A percentile compares a stretch with the other conserved stretches of the same genome.
These are phyloP conservation scores for Nerophis ophidion DNA, from an alignment of 2,113 vertebrate genomes.

Conservation along the genomic window DNA sequence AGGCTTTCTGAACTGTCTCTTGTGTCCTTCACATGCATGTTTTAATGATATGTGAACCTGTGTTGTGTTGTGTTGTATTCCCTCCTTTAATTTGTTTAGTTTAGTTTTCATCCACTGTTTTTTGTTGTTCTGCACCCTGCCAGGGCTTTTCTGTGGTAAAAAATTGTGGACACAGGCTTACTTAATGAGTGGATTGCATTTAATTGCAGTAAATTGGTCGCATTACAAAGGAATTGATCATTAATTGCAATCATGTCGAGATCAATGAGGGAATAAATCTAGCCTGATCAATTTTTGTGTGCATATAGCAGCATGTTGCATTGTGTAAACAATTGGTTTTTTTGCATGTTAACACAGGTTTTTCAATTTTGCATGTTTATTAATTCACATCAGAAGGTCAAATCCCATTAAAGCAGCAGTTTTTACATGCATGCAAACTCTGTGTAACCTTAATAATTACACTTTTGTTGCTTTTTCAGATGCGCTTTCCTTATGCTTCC, in stretches of 20 bases:
- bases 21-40: constrained; percentile 49
- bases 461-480: too few species aligned
- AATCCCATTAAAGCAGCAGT: background rate
- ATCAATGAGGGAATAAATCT: background rate
- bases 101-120: too few species aligned
- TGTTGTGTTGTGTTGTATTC: background rate
- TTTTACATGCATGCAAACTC: background rate
- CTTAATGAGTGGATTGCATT: background rate
- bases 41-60: background rate
- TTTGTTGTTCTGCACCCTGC: background rate
- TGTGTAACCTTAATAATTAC: too few species aligned
- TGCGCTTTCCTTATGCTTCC: too few species aligned
- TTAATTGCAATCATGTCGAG: background rate
- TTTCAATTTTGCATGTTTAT: background rate
- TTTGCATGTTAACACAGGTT: background rate
- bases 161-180: too few species aligned
- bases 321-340: background rate
- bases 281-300: background rate
- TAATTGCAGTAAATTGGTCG: background rate
- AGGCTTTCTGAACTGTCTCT: constrained; percentile 62
- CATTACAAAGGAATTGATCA: background rate
- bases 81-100: too few species aligned
- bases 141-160: background rate
- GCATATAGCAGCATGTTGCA: background rate
- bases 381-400: background rate